Percentiles rank a stretch among this genome's conserved stretches.
These are phyloP conservation scores for Raja brachyura DNA, from an alignment of 2,113 vertebrate genomes.

Conservation along the genomic window DNA sequence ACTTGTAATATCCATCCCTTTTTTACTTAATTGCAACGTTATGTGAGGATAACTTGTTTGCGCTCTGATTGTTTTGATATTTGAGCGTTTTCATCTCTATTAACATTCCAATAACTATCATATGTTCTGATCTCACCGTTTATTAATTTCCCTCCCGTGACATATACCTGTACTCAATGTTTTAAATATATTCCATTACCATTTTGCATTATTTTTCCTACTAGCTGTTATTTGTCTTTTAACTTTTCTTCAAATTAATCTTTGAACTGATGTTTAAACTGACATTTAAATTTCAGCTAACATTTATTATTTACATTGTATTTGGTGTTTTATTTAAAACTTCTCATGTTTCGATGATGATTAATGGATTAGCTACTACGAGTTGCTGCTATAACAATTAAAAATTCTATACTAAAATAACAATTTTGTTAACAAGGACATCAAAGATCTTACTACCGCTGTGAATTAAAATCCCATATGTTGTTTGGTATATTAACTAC, in stretches of 20 bases:
- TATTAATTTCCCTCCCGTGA: neutral
- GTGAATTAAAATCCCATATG: neutral
- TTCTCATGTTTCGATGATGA: neutral
- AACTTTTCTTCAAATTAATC: neutral
- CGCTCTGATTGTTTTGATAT: neutral
- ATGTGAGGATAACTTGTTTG: neutral
- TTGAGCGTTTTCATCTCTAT: neutral
- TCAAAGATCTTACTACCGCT: neutral
- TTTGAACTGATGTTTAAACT: neutral
- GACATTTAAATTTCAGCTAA: neutral
- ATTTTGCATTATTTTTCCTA: neutral
- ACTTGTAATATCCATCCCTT: neutral
- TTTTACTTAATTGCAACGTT: neutral
- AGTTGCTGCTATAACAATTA: neutral
- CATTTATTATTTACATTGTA: neutral
- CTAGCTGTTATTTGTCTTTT: neutral
- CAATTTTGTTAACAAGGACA: neutral
- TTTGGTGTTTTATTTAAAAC: neutral
- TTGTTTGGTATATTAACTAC: neutral
- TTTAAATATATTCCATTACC: neutral
- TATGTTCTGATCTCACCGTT: neutral
- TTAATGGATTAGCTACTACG: neutral
- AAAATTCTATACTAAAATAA: neutral
- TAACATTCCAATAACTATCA: neutral
- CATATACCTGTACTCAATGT: neutral